A percentile compares a stretch with the other conserved stretches of the same genome.
Conservation (phyloP, 2,797 vertebrate species). For the Smutsia temminckii region DNA sequence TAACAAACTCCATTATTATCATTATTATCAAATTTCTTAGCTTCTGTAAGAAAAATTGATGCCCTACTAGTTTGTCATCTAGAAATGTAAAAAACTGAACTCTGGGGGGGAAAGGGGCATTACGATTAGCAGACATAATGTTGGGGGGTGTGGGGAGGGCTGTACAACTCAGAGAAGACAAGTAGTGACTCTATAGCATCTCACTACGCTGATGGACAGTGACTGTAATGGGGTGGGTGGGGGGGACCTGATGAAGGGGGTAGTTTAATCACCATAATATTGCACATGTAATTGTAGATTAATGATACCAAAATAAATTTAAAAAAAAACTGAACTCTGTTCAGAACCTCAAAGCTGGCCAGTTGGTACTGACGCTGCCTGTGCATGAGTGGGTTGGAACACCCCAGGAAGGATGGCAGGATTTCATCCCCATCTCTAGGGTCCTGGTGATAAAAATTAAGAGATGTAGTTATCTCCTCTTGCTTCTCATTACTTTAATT, state of each 20-base stretch:
- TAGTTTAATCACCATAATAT: too few relatives aligned
- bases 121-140: too few relatives aligned
- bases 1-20: neutral
- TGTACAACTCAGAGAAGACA: too few relatives aligned
- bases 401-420: neutral
- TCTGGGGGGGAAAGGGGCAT: too few relatives aligned
- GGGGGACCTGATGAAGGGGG: too few relatives aligned
- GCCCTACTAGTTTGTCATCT: neutral
- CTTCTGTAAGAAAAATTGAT: neutral
- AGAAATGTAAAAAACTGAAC: neutral
- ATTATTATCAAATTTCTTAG: neutral
- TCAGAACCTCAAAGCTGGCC: neutral
- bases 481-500: neutral
- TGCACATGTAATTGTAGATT: too few relatives aligned
- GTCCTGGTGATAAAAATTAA: neutral
- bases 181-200: too few relatives aligned
- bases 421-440: neutral
- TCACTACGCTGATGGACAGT: too few relatives aligned
- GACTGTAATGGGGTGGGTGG: too few relatives aligned
- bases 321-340: neutral
- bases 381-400: neutral
- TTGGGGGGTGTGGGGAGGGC: too few relatives aligned
- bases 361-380: neutral
- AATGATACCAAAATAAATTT: too few relatives aligned
- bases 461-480: conserved; percentile 28